These are phyloP conservation scores for Ochropacha duplaris DNA, from an alignment of 2,888 invertebrate genomes.

Conservation along the genomic window DNA sequence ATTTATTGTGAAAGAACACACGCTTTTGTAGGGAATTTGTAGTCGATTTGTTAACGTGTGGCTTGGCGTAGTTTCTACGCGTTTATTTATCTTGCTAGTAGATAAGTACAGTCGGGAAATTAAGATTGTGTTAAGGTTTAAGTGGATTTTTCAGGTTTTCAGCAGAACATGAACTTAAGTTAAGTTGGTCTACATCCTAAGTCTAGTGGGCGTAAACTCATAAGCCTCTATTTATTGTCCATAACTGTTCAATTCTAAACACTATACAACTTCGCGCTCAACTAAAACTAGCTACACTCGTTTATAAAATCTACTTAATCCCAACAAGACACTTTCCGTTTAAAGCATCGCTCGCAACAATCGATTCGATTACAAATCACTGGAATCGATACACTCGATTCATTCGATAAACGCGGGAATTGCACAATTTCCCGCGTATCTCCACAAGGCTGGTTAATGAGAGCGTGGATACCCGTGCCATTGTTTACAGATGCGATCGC, in stretches of 20 bases:
- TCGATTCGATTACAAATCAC: conserved; percentile 65
- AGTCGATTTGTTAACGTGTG: conserved; percentile 47
- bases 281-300: not conserved
- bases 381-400: conserved; percentile 59
- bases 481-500: conserved; percentile 78
- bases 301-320: conserved; percentile 8
- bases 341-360: conserved; percentile 24
- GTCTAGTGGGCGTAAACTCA: too few relatives aligned
- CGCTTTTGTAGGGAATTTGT: conserved; percentile 62
- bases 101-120: not conserved
- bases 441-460: conserved; percentile 77
- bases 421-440: conserved; percentile 67
- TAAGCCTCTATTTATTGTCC: too few relatives aligned
- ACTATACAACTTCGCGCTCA: not conserved
- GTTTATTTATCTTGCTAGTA: conserved; percentile 3
- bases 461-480: conserved; percentile 73
- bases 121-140: not conserved
- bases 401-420: conserved; percentile 64
- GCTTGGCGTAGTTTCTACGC: conserved; percentile 11
- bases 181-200: too few relatives aligned
- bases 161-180: too few relatives aligned
- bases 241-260: not conserved
- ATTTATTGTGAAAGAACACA: conserved; percentile 54
- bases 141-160: not conserved
- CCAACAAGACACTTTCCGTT: not conserved